Evolutionary conservation across 53 echinoderm and acorn worm species (phyloP), one percentile per base, ranked within the genome.

Genomic region (Zoroaster sp.): DNA sequence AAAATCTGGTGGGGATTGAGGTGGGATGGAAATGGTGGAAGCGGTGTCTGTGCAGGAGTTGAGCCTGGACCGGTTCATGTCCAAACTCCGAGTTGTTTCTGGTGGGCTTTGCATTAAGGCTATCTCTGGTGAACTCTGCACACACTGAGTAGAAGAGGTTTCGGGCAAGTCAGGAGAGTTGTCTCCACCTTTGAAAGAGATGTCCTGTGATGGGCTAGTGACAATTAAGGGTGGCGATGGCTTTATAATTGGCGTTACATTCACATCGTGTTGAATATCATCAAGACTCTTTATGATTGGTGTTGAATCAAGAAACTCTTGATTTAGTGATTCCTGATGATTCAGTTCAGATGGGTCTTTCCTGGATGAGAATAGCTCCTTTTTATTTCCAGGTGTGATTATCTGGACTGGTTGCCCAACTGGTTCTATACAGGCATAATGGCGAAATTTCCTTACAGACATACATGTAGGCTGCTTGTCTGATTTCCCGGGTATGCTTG

Each of bases 401-500:
- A 40, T 23, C 46, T 40, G 68, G n/a, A 92, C 83, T 5, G 92
- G 92, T 65, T 83, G 59, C 21, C 89, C 92, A 25, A 92, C 92
- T 13, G 92, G 92, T 69, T 92, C 92, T 65, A 92, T 92, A 42
- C 89, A 92, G 15, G 92, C 92, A 44, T 88, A 92, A 54, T 92
- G 88, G 40, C 83, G 88, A 14, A 87, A 87, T 6, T 87, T 87
- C 37, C 70, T 77, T 15, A 17, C 46, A 4, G 73, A 66, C n/a
- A n/a, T n/a, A n/a, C n/a, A n/a, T 1, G 38, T 15, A 1, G 34
- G 38, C 37, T 35, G 85, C 85, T 70, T 85, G 59, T 66, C 85
- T 8, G 34, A 70, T 47, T 35, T 85, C 21, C 42, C 70, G 4
- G 43, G 59, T 30, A 30, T 13, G 8, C 30, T 63, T 12, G 18